Evolutionary conservation across 37 sponge, comb jelly and placozoan genomes (phyloP).

Genomic region (Haliclona indistincta): DNA sequence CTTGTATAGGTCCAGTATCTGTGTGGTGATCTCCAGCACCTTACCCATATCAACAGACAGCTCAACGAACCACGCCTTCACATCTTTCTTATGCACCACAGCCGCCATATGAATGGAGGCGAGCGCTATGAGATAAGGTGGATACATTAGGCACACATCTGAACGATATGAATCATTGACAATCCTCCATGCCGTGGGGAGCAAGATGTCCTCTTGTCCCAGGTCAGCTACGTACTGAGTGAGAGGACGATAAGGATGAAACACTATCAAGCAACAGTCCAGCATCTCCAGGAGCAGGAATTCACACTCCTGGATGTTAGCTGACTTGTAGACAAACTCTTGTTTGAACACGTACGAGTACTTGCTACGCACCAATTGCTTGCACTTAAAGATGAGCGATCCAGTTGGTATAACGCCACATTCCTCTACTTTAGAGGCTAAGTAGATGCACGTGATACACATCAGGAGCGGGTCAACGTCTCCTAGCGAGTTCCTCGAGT

Average conservation of each 20-base stretch:
- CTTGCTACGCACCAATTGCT: constrained; percentile 49
- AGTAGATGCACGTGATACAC: constrained; percentile 86
- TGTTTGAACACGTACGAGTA: constrained; percentile 54
- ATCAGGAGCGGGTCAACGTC: constrained; percentile 95
- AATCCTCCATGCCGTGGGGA: constrained; percentile 89
- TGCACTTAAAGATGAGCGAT: constrained; percentile 41
- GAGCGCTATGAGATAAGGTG: constrained; percentile 94
- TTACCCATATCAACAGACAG: constrained; percentile 86
- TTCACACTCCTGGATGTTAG: constrained; percentile 91
- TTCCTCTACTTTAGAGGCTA: constrained; percentile 94
- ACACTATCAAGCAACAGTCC: constrained; percentile 97
- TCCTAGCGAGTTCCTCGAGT: constrained; percentile 82
- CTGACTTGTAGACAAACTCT: constrained; percentile 64
- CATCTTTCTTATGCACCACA: constrained; percentile 91
- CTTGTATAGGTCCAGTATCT: constrained; percentile 87
- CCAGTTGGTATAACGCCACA: constrained; percentile 61
- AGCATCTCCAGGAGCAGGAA: constrained; percentile 95
- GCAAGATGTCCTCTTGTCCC: constrained; percentile 79
- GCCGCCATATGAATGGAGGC: constrained; percentile 95
- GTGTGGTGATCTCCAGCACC: constrained; percentile 85
- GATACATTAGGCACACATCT: constrained; percentile 86
- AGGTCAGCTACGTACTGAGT: constrained; percentile 89
- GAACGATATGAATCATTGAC: constrained; percentile 92
- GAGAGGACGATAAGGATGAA: constrained; percentile 94
- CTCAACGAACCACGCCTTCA: constrained; percentile 89